phyloP scores from a whole-genome alignment of 2,113 vertebrate genomes.

The Ariopsis seemanni region DNA sequence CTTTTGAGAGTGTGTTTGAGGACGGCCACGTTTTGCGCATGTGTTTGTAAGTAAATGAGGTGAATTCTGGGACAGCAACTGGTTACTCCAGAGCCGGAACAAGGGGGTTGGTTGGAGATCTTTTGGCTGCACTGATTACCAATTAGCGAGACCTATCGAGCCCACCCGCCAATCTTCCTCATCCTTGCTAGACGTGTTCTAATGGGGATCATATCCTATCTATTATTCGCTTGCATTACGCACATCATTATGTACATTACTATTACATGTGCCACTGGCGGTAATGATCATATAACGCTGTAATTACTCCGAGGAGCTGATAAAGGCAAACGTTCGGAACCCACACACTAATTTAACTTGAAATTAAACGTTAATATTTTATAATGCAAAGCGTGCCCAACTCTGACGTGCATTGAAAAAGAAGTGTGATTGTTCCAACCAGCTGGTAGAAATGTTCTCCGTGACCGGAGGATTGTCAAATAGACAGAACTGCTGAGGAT shows the following conservation, averaged over 20 bases:
- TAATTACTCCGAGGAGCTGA: neutral
- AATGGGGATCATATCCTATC: neutral
- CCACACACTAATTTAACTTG: neutral
- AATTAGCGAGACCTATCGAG: slow-evolving; percentile 26
- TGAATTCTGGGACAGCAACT: slow-evolving; percentile 40
- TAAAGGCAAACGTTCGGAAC: neutral
- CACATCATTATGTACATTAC: neutral
- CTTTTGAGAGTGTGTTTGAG: slow-evolving; percentile 1
- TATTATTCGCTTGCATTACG: slow-evolving; percentile 10
- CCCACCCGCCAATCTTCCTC: slow-evolving; percentile 24
- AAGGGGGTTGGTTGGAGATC: neutral
- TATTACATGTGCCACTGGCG: neutral
- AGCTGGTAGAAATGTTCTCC: neutral
- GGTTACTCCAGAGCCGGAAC: slow-evolving; percentile 31
- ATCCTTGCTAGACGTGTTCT: neutral
- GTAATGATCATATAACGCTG: neutral
- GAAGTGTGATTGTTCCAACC: neutral
- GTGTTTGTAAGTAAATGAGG: slow-evolving; percentile 8
- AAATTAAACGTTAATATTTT: slow-evolving; percentile 29
- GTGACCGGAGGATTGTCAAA: slow-evolving; percentile 26
- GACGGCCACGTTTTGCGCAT: neutral
- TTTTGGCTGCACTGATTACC: slow-evolving; percentile 5
- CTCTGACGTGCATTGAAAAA: neutral
- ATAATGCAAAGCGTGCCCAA: neutral
- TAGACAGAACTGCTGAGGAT: slow-evolving; percentile 42